Evolutionary conservation across 2,888 invertebrate species (phyloP), one percentile per base, ranked within the genome.

Genomic region (Orthosia cruda): DNA sequence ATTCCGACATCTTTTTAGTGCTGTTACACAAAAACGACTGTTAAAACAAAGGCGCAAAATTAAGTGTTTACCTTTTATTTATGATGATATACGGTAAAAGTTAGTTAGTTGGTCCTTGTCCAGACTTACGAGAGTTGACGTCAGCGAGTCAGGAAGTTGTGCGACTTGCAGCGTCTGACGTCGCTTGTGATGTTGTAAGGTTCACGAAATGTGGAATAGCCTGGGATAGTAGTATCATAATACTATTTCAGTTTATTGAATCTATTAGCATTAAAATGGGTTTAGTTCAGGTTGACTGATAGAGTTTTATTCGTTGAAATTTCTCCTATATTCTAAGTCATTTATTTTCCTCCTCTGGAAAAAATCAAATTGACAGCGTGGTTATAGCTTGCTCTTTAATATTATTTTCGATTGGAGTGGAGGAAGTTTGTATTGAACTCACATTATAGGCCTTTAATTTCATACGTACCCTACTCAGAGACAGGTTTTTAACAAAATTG

Each of bases 81-180:
- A 80, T 84, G 75, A 81, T 88, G 86, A 90, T 89, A 85, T 89
- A 89, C 87, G 86, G 85, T 80, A 84, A 82, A 88, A 90, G 87
- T 90, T 89, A 90, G 87, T 89, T 89, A 89, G 87, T 90, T 88
- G 77, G 86, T 89, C 87, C 86, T 72, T 89, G 91, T 90, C 91
- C 92, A 87, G 87, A 88, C 87, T 90, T 89, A 85, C 87, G 83
- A 87, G 87, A 89, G 88, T 85, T 81, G 87, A 84, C 86, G 88
- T 87, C 88, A 87, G 86, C 81, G 54, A 83, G 86, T 81, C 87
- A 83, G 89, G 86, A 89, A 90, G 87, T 89, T 89, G 86, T 83
- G 87, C 85, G 88, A 90, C 89, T 89, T 86, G 86, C 85, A 82
- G 74, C 81, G 87, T 69, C 87, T 87, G 88, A 87, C 82, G 81